Conservation (phyloP, 2,888 invertebrate genomes). For the Agonum fuliginosum region DNA sequence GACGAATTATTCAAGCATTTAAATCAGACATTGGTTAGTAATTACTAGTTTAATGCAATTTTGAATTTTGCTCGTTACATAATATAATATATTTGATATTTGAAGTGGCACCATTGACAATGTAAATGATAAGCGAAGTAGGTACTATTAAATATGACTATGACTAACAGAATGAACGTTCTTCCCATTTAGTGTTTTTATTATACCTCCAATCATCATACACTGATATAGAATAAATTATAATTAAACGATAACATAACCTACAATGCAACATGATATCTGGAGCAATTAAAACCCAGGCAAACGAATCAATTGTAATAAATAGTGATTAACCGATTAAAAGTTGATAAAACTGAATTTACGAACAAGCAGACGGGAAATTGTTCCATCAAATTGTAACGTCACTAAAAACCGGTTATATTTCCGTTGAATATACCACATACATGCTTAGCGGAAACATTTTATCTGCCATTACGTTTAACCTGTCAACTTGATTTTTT, state of each 20-base stretch:
- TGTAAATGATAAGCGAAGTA: too few species aligned
- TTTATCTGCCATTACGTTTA: conserved; percentile 25
- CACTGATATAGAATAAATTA: neutral
- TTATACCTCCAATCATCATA: neutral
- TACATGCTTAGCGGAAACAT: conserved; percentile 24
- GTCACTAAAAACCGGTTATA: conserved; percentile 36
- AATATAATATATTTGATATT: too few species aligned
- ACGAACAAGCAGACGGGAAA: conserved; percentile 36
- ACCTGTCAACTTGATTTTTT: conserved; percentile 19
- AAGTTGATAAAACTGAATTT: conserved; percentile 34
- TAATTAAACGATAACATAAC: neutral
- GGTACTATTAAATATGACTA: too few species aligned
- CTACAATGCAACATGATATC: conserved; percentile 23
- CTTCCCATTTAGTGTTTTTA: conserved; percentile 22
- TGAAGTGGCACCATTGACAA: too few species aligned
- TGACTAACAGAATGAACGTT: neutral
- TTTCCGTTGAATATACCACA: conserved; percentile 35
- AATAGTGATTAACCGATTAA: conserved; percentile 40
- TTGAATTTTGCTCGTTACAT: too few species aligned
- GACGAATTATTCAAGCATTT: too few species aligned
- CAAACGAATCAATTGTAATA: conserved; percentile 6
- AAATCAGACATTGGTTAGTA: too few species aligned
- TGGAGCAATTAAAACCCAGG: conserved; percentile 2
- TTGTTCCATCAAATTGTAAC: conserved; percentile 44
- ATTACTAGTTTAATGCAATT: too few species aligned